Conservation (phyloP, 2,113 vertebrate species). For the Bothrops jararaca region DNA sequence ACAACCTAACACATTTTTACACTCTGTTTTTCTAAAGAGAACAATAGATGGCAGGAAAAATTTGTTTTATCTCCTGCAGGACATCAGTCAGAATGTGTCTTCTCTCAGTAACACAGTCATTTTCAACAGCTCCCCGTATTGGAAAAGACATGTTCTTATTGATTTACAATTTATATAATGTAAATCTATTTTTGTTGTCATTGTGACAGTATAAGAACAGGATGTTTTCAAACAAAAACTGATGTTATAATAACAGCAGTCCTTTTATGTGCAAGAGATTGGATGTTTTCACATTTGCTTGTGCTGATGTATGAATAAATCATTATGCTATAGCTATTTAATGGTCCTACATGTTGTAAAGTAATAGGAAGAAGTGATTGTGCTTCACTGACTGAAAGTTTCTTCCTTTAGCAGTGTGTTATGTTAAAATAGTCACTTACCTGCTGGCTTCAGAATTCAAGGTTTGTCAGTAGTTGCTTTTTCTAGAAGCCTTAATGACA, state of each 20-base stretch:
- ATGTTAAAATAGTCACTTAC: constrained; percentile 72
- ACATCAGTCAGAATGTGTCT: neutral
- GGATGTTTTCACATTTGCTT: constrained; percentile 20
- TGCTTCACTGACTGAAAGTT: constrained; percentile 55
- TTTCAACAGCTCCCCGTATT: neutral
- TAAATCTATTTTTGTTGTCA: neutral
- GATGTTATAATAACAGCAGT: constrained; percentile 15
- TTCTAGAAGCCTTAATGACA: constrained; percentile 84
- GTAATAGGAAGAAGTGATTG: constrained; percentile 57
- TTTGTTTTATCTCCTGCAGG: neutral
- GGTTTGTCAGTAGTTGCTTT: constrained; percentile 70
- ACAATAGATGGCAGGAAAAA: neutral
- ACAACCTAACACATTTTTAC: neutral
- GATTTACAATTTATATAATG: neutral
- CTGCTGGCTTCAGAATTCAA: constrained; percentile 70
- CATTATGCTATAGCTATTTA: constrained; percentile 48
- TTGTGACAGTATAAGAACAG: neutral
- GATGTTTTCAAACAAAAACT: neutral
- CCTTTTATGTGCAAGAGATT: constrained; percentile 29
- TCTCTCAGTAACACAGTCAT: neutral
- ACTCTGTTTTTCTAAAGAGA: neutral
- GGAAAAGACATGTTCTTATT: neutral
- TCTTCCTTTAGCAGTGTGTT: constrained; percentile 49
- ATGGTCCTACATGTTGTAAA: constrained; percentile 56
- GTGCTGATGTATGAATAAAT: constrained; percentile 33